phyloP scores from a whole-genome alignment of 1,140 invertebrate genomes.

The Heliconius eleuchia region DNA sequence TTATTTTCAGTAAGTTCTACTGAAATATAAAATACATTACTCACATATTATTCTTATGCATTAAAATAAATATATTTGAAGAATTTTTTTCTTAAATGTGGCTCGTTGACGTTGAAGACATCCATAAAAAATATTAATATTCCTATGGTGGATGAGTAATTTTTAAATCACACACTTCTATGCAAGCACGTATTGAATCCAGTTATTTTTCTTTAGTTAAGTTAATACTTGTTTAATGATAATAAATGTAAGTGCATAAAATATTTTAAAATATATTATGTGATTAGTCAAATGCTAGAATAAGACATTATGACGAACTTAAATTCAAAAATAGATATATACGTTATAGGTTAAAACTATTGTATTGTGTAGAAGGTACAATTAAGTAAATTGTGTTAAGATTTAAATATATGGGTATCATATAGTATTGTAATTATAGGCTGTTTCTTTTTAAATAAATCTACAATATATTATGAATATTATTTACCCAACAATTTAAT shows the following conservation, averaged over 20 bases:
- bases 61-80: neutral
- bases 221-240: neutral
- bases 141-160: neutral
- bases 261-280: neutral
- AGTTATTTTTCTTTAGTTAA: neutral
- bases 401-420: conserved; percentile 25
- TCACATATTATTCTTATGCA: too few relatives aligned
- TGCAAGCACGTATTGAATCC: neutral
- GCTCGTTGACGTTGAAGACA: neutral
- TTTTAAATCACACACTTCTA: neutral
- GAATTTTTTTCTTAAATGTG: neutral
- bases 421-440: conserved; percentile 33
- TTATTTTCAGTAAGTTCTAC: too few relatives aligned
- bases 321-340: conserved; percentile 12
- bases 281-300: conserved; percentile 30
- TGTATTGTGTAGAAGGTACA: neutral
- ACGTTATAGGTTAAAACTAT: conserved; percentile 9
- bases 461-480: conserved; percentile 12
- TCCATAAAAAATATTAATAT: neutral
- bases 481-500: neutral
- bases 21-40: too few relatives aligned
- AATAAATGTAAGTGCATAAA: neutral
- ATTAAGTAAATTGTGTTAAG: conserved; percentile 24
- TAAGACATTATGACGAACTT: conserved; percentile 18
- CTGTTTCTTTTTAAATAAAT: conserved; percentile 36